phyloP scores from a whole-genome alignment of 2,888 invertebrate species.

The Volucella bombylans region DNA sequence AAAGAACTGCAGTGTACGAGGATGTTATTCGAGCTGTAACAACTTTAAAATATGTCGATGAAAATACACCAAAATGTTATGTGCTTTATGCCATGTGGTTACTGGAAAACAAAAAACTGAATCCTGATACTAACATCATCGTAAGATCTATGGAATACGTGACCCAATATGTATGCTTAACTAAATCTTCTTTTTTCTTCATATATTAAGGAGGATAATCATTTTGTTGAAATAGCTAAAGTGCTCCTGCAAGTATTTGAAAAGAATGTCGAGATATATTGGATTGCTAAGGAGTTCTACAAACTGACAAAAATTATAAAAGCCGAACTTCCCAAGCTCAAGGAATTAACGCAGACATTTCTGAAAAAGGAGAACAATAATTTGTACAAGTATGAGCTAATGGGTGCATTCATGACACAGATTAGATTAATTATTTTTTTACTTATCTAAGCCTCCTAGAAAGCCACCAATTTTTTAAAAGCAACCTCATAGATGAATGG shows the following conservation, averaged over 20 bases:
- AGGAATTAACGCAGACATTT: conserved; percentile 86
- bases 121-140: conserved; percentile 83
- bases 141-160: conserved; percentile 76
- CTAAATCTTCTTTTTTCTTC: conserved; percentile 7
- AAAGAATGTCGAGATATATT: conserved; percentile 90
- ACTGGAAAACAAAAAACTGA: conserved; percentile 88
- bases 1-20: conserved; percentile 89
- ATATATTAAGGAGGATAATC: conserved; percentile 83
- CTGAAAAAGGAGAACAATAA: conserved; percentile 90
- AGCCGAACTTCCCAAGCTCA: conserved; percentile 86
- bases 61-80: conserved; percentile 86
- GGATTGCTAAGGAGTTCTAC: conserved; percentile 90
- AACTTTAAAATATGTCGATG: conserved; percentile 86
- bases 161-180: not conserved
- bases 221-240: conserved; percentile 87
- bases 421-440: not conserved
- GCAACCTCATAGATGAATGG: conserved; percentile 89
- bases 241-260: conserved; percentile 88
- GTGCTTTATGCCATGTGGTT: conserved; percentile 92
- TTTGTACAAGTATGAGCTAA: conserved; percentile 84
- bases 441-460: conserved; percentile 84
- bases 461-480: conserved; percentile 82
- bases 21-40: conserved; percentile 88
- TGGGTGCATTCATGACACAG: conserved; percentile 27
- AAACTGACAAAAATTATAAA: conserved; percentile 87